Evolutionary conservation across 2,113 vertebrate genomes (phyloP).

Genomic region (Ammodytes dubius): DNA sequence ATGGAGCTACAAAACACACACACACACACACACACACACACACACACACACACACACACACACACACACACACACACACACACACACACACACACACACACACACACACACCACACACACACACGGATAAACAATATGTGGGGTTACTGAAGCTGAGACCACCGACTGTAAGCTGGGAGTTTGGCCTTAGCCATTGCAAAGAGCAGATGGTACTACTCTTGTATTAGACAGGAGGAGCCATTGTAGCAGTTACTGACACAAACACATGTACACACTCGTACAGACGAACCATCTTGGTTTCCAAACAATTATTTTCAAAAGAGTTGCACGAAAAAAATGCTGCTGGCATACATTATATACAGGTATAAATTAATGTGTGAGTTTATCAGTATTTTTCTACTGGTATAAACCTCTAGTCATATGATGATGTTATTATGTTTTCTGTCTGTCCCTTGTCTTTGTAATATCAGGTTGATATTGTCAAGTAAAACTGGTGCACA

Average conservation of each 20-base stretch:
- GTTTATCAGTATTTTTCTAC: not conserved
- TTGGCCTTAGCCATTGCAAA: slow-evolving; percentile 2
- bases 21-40: slow-evolving; percentile 29
- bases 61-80: slow-evolving; percentile 29
- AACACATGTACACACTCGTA: not conserved
- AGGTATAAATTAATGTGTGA: too few species aligned
- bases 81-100: slow-evolving; percentile 47
- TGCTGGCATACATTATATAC: not conserved
- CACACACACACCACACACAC: slow-evolving; percentile 38
- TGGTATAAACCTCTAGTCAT: not conserved
- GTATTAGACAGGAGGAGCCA: slow-evolving; percentile 5
- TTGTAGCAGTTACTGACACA: not conserved
- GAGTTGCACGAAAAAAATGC: not conserved
- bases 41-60: slow-evolving; percentile 39
- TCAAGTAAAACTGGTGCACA: slow-evolving; percentile 37
- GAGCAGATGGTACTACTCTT: slow-evolving; percentile 61
- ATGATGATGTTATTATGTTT: too few species aligned
- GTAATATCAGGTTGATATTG: slow-evolving; percentile 33
- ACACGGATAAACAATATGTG: slow-evolving; percentile 43
- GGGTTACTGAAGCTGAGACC: slow-evolving; percentile 46
- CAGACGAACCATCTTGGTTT: not conserved
- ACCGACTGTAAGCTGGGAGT: slow-evolving; percentile 54
- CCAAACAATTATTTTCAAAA: not conserved
- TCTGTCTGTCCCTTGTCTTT: slow-evolving; percentile 9
- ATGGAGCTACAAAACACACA: slow-evolving; percentile 26